These are phyloP conservation scores for Parnassius smintheus DNA, from an alignment of 2,888 invertebrate species.

Conservation along the genomic window DNA sequence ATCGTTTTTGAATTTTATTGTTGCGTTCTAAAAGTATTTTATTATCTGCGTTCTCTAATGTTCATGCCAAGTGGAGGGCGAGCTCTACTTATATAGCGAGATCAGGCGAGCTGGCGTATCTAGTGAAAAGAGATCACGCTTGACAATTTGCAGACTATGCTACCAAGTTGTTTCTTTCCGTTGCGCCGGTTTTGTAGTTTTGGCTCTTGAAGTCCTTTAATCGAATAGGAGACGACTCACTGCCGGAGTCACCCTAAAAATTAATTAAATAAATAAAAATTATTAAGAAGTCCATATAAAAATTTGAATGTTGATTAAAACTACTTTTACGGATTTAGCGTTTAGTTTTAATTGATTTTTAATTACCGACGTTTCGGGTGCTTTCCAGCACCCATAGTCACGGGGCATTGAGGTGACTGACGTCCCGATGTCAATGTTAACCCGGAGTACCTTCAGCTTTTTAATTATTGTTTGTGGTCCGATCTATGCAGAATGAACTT, in stretches of 20 bases:
- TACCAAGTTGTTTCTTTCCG: conserved; percentile 66
- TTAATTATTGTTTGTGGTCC: no score
- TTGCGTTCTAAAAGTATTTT: conserved; percentile 63
- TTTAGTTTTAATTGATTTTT: no score
- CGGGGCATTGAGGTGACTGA: no score
- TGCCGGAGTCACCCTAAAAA: conserved; percentile 83
- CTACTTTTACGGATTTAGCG: no score
- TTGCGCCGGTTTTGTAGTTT: conserved; percentile 64
- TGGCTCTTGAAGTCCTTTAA: conserved; percentile 75
- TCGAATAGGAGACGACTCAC: conserved; percentile 83
- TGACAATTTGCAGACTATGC: conserved; percentile 45
- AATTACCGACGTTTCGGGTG: no score
- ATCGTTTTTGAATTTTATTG: conserved; percentile 46
- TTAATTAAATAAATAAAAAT: neutral
- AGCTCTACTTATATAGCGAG: conserved; percentile 16
- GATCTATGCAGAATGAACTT: no score
- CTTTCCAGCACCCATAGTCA: no score
- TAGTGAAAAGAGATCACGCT: conserved; percentile 32
- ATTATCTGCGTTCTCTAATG: conserved; percentile 29
- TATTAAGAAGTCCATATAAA: neutral
- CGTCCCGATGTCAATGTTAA: no score
- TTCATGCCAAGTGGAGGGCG: conserved; percentile 16
- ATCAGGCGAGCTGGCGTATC: conserved; percentile 24
- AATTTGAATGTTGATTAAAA: no score
- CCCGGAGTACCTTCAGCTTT: no score